Percentiles rank a stretch among this genome's conserved stretches.
Evolutionary conservation across 92 coral and sea anemone genomes (phyloP).

Genomic region (Palythoa grandiflora): DNA sequence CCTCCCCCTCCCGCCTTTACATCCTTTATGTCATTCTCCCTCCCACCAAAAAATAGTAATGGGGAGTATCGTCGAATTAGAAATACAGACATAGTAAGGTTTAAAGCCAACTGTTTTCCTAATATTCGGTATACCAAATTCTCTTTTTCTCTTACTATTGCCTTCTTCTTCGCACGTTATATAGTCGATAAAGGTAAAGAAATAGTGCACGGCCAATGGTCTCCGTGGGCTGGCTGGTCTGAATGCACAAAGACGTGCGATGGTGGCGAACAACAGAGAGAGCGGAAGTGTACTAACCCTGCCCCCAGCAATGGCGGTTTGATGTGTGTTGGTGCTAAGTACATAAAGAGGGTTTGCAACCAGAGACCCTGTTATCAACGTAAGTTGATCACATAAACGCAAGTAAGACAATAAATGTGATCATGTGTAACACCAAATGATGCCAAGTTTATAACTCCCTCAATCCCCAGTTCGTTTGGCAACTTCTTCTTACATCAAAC

Average conservation of each 20-base stretch:
- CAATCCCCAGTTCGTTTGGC: too few relatives aligned
- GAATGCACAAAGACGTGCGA: constrained; percentile 69
- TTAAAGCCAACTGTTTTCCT: too few relatives aligned
- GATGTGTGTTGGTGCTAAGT: constrained; percentile 56
- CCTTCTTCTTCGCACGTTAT: not conserved
- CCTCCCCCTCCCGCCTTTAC: too few relatives aligned
- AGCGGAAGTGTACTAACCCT: constrained; percentile 71
- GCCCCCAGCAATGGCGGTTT: constrained; percentile 69
- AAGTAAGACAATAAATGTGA: not conserved
- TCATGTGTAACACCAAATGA: too few relatives aligned
- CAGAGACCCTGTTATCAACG: constrained; percentile 63
- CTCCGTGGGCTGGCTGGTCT: constrained; percentile 78
- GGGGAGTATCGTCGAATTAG: too few relatives aligned
- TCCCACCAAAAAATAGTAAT: too few relatives aligned
- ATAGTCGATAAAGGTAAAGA: constrained; percentile 15
- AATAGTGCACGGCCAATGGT: constrained; percentile 77
- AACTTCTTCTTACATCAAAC: too few relatives aligned
- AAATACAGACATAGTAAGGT: too few relatives aligned
- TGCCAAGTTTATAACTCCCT: too few relatives aligned
- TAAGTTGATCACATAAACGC: constrained; percentile 38
- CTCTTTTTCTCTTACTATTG: not conserved
- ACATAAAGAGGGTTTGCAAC: constrained; percentile 66
- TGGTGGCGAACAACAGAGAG: constrained; percentile 69
- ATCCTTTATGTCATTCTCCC: too few relatives aligned
- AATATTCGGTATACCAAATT: not conserved